phyloP scores from a whole-genome alignment of 1,140 invertebrate species.

The Telenomus remus region DNA sequence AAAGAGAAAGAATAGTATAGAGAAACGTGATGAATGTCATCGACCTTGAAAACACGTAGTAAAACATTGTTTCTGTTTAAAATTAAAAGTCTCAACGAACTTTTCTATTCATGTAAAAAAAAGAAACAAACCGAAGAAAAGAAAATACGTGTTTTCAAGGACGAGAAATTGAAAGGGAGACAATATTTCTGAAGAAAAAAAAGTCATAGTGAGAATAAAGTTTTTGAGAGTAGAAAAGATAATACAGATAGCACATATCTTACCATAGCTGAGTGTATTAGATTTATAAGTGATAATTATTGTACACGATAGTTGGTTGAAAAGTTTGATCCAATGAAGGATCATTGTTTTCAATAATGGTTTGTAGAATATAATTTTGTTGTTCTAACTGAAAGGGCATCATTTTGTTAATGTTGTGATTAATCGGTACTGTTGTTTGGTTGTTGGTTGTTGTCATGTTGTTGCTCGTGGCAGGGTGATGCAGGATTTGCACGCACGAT shows the following conservation, averaged over 20 bases:
- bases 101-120: too few relatives aligned
- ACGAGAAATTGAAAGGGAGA: constrained; percentile 7
- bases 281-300: constrained; percentile 45
- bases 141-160: too few relatives aligned
- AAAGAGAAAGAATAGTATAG: too few relatives aligned
- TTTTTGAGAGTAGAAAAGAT: constrained; percentile 35
- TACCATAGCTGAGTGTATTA: constrained; percentile 64
- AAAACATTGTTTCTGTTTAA: too few relatives aligned
- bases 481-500: constrained; percentile 10
- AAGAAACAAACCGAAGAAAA: too few relatives aligned
- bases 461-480: constrained; percentile 23
- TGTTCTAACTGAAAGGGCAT: constrained; percentile 15
- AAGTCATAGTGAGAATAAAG: constrained; percentile 35
- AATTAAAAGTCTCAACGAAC: too few relatives aligned
- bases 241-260: constrained; percentile 62
- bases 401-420: constrained; percentile 30
- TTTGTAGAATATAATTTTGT: constrained; percentile 20
- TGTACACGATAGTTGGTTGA: constrained; percentile 24
- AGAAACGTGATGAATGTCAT: too few relatives aligned
- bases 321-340: constrained; percentile 17
- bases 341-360: background rate
- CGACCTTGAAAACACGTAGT: too few relatives aligned
- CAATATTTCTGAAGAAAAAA: constrained; percentile 6
- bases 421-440: constrained; percentile 34
- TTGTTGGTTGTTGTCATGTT: constrained; percentile 46